These are phyloP conservation scores for Monochamus saltuarius DNA, from an alignment of 1,140 invertebrate species.

Conservation along the genomic window DNA sequence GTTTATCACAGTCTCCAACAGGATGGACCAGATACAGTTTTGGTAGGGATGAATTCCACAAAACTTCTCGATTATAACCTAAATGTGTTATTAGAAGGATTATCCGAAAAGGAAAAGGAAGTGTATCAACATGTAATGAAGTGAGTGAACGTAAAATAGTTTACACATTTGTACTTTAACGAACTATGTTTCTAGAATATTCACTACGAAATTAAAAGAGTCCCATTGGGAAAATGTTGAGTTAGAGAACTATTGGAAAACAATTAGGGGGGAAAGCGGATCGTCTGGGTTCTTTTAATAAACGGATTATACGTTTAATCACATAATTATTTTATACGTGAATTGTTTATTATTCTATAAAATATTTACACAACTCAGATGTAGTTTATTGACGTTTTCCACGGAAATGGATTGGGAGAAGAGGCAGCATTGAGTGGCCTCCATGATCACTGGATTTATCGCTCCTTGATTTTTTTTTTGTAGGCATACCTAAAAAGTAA, in stretches of 20 bases:
- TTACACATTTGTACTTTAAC: constrained; percentile 21
- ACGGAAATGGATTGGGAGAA: too few species aligned
- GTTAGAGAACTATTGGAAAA: constrained; percentile 36
- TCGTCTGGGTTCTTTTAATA: too few species aligned
- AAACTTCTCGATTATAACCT: constrained; percentile 64
- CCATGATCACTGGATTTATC: too few species aligned
- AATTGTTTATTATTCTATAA: too few species aligned
- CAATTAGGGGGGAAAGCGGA: not conserved
- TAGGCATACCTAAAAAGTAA: too few species aligned
- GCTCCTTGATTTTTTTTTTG: too few species aligned
- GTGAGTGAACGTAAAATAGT: constrained; percentile 21
- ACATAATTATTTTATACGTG: too few species aligned
- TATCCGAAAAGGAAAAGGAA: constrained; percentile 62
- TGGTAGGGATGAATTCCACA: constrained; percentile 69
- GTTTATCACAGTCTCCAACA: constrained; percentile 64
- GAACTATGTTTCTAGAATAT: constrained; percentile 48
- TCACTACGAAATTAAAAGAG: constrained; percentile 45
- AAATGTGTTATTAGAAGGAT: constrained; percentile 59
- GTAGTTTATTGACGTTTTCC: too few species aligned
- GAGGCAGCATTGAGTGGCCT: too few species aligned
- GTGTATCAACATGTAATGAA: constrained; percentile 58
- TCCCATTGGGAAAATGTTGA: constrained; percentile 59
- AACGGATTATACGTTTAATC: too few species aligned
- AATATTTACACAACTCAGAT: too few species aligned
- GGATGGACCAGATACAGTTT: constrained; percentile 61